phyloP scores from a whole-genome alignment of 2,113 vertebrate species.

The Pica pica region DNA sequence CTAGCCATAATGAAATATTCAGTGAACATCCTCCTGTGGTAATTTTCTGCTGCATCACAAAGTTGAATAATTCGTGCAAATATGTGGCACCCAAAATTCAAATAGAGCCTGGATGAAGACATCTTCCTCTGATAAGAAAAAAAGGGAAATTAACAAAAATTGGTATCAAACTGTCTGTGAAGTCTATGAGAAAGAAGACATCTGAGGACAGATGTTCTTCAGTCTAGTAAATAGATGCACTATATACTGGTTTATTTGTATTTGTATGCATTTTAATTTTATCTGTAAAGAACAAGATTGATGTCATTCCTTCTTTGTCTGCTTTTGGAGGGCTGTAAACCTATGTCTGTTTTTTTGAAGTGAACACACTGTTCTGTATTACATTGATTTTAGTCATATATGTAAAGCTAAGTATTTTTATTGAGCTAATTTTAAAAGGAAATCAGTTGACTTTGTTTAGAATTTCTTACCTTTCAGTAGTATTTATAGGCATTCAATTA shows the following conservation, averaged over 20 bases:
- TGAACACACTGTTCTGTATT: not conserved
- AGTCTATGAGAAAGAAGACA: not conserved
- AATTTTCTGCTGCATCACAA: not conserved
- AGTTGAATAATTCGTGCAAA: not conserved
- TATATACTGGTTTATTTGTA: not conserved
- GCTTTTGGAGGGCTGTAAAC: not conserved
- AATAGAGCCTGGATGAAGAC: not conserved
- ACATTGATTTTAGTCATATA: not conserved
- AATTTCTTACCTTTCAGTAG: not conserved
- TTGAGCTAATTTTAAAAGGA: not conserved
- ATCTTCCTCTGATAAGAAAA: not conserved
- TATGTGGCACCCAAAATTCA: not conserved
- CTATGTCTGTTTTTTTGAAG: not conserved
- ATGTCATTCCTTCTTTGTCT: not conserved
- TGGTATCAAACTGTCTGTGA: not conserved
- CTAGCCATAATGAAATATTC: not conserved
- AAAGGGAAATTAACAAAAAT: not conserved
- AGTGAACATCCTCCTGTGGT: not conserved
- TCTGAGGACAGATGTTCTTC: not conserved
- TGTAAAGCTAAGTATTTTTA: not conserved
- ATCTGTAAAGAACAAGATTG: not conserved
- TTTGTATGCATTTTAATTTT: not conserved
- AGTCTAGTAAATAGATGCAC: not conserved
- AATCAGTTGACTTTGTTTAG: not conserved
- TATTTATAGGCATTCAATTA: not conserved